These are phyloP conservation scores for Gymnocypris eckloni DNA, from an alignment of 2,797 vertebrate genomes.

Conservation along the genomic window DNA sequence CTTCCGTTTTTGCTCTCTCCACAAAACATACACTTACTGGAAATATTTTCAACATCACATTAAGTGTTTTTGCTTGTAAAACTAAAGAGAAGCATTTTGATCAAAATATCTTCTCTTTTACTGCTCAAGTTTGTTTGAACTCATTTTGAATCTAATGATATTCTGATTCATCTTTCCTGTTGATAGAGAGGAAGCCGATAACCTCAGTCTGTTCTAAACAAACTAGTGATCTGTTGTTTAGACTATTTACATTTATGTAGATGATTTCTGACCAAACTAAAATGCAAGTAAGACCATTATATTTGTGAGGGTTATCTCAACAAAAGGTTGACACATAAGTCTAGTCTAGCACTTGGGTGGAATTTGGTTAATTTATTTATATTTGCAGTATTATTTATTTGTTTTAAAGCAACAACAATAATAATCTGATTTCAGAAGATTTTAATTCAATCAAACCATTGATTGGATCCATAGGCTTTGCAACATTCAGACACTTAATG, in stretches of 20 bases:
- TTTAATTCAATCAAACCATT: neutral
- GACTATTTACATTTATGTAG: neutral
- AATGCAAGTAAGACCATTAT: neutral
- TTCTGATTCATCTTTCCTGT: neutral
- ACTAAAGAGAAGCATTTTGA: neutral
- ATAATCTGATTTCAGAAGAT: neutral
- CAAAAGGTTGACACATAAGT: neutral
- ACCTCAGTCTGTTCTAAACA: neutral
- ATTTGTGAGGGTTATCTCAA: neutral
- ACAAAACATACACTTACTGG: neutral
- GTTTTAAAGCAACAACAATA: neutral
- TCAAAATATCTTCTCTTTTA: neutral
- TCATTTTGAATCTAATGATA: neutral
- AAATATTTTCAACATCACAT: conserved; percentile 4
- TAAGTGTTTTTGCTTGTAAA: neutral
- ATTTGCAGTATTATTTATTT: neutral
- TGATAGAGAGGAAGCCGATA: neutral
- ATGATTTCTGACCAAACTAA: neutral
- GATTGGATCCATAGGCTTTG: neutral
- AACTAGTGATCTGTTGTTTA: neutral
- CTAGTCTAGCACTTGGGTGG: neutral
- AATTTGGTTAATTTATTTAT: neutral
- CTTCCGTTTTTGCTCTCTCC: conserved; percentile 4
- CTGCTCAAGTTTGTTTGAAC: neutral
- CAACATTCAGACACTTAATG: neutral